These are phyloP conservation scores for Myotis daubentonii DNA, from an alignment of 2,797 vertebrate genomes.

Conservation along the genomic window DNA sequence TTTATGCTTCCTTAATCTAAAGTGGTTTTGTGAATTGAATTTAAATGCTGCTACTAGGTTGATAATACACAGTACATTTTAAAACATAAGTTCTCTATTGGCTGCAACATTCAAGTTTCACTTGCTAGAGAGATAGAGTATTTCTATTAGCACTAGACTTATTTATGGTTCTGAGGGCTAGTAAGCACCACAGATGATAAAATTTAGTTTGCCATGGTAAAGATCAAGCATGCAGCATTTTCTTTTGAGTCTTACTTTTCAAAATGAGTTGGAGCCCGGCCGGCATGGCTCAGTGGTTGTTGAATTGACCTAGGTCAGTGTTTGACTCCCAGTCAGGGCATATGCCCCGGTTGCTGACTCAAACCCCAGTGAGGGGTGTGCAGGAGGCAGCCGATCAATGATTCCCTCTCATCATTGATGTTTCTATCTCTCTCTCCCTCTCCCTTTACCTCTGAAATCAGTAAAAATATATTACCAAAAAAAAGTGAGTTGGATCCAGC, in stretches of 20 bases:
- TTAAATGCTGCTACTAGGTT: slow-evolving; percentile 57
- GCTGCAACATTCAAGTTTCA: slow-evolving; percentile 57
- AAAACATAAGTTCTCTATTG: slow-evolving; percentile 48
- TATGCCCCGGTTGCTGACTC: too few relatives aligned
- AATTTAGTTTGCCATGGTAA: neutral
- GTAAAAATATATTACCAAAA: too few relatives aligned
- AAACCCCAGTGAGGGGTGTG: too few relatives aligned
- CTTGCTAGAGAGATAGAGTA: slow-evolving; percentile 52
- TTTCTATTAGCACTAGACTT: slow-evolving; percentile 49
- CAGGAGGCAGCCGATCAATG: too few relatives aligned
- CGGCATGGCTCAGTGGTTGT: too few relatives aligned
- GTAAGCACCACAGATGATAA: neutral
- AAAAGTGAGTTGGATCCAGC: neutral
- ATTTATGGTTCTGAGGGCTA: neutral
- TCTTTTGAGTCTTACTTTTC: neutral
- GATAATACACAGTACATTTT: slow-evolving; percentile 64
- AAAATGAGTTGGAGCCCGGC: neutral
- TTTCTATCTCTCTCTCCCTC: too few relatives aligned
- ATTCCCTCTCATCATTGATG: too few relatives aligned
- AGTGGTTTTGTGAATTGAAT: slow-evolving; percentile 70
- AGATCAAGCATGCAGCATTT: neutral
- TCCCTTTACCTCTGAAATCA: too few relatives aligned
- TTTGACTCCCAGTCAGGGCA: too few relatives aligned
- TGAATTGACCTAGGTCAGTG: too few relatives aligned
- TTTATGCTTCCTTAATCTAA: slow-evolving; percentile 66